These are phyloP conservation scores for Atopsyche davidsoni DNA, from an alignment of 1,140 invertebrate species.

Conservation along the genomic window DNA sequence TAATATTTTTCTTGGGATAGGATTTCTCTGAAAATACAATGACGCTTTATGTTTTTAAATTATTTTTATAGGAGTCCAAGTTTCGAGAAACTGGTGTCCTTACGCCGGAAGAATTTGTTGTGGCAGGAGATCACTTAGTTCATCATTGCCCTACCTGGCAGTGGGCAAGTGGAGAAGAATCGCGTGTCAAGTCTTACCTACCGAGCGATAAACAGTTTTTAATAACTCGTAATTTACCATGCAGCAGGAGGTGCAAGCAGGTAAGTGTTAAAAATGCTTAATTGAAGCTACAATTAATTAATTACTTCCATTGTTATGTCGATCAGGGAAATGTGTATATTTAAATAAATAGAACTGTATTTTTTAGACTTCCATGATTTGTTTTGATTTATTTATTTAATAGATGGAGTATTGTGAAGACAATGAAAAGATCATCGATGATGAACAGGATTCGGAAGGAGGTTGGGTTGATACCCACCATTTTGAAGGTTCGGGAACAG, in stretches of 20 bases:
- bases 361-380: no score
- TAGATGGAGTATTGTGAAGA: conserved; percentile 87
- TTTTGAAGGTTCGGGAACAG: conserved; percentile 56
- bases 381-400: conserved; percentile 32
- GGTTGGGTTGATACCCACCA: conserved; percentile 99
- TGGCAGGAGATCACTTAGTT: conserved; percentile 95
- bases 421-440: conserved; percentile 84
- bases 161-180: conserved; percentile 89
- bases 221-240: conserved; percentile 93
- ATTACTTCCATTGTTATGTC: no score
- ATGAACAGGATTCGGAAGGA: conserved; percentile 81
- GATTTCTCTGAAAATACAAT: conserved; percentile 10
- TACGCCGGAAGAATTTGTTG: conserved; percentile 94
- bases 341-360: no score
- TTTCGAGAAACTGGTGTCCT: conserved; percentile 97
- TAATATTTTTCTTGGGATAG: neutral
- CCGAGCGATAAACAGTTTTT: conserved; percentile 96
- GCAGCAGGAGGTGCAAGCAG: conserved; percentile 88
- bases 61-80: conserved; percentile 86
- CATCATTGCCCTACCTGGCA: conserved; percentile 99
- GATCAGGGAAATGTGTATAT: no score
- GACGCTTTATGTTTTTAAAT: neutral
- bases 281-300: no score
- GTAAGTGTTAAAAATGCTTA: conserved; percentile 42
- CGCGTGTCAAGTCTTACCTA: conserved; percentile 79